phyloP scores from a whole-genome alignment of 2,797 vertebrate genomes.

The Taenioides sp. region DNA sequence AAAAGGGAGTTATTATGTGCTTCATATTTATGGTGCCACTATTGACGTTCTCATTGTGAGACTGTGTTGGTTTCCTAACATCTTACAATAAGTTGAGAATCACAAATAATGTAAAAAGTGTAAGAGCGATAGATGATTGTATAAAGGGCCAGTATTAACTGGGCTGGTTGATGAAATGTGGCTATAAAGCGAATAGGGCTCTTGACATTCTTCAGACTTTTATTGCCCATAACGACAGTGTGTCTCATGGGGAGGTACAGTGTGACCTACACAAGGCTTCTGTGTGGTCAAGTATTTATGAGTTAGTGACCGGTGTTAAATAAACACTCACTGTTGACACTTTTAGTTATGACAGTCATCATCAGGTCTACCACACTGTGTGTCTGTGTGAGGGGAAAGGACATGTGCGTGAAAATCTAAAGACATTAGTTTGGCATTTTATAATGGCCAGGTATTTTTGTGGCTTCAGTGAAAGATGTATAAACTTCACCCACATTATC shows the following conservation, averaged over 20 bases:
- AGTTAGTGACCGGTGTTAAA: not conserved
- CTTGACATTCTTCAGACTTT: not conserved
- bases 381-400: not conserved
- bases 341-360: not conserved
- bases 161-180: not conserved
- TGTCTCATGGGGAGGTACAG: not conserved
- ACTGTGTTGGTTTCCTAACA: not conserved
- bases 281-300: conserved; percentile 5
- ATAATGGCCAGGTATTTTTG: too few species aligned
- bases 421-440: too few species aligned
- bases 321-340: not conserved
- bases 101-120: not conserved
- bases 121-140: not conserved
- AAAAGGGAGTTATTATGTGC: too few species aligned
- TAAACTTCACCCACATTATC: too few species aligned
- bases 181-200: not conserved
- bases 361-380: not conserved
- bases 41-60: too few species aligned
- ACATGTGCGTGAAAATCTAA: not conserved
- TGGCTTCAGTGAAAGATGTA: too few species aligned
- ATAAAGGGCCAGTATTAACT: not conserved
- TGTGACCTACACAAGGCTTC: not conserved
- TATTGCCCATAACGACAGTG: not conserved
- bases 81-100: not conserved
- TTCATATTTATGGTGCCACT: too few species aligned